These are phyloP conservation scores for Notamacropus eugenii DNA, from an alignment of 2,797 vertebrate species.

Conservation along the genomic window DNA sequence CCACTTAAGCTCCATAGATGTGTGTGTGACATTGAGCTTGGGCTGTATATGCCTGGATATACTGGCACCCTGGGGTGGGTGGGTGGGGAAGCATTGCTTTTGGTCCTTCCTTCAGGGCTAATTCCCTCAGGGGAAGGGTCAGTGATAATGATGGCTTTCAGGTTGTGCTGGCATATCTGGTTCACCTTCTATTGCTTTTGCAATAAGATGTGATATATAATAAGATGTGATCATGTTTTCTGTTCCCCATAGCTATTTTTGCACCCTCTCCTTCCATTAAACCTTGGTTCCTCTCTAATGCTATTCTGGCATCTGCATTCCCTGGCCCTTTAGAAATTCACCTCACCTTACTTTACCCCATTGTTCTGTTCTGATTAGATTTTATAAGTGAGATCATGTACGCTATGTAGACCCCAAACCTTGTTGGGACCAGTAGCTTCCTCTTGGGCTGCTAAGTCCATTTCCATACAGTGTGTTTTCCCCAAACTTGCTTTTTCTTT, in stretches of 20 bases:
- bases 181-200: background rate
- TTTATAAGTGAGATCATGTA: background rate
- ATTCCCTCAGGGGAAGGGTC: background rate
- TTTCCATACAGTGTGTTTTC: background rate
- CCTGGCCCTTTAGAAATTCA: background rate
- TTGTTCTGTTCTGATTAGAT: background rate
- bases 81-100: background rate
- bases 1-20: background rate
- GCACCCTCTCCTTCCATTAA: background rate
- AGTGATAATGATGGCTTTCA: background rate
- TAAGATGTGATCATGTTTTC: background rate
- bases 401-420: background rate
- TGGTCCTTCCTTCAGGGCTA: background rate
- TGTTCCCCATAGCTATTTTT: background rate
- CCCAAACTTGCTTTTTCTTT: background rate
- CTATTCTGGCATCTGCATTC: background rate
- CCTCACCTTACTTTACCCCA: background rate
- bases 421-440: background rate
- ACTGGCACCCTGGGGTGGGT: background rate
- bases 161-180: background rate
- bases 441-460: background rate
- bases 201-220: background rate
- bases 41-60: background rate
- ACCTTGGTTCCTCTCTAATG: background rate
- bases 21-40: background rate